phyloP scores from a whole-genome alignment of 1,140 invertebrate genomes.

The Listronotus bonariensis region DNA sequence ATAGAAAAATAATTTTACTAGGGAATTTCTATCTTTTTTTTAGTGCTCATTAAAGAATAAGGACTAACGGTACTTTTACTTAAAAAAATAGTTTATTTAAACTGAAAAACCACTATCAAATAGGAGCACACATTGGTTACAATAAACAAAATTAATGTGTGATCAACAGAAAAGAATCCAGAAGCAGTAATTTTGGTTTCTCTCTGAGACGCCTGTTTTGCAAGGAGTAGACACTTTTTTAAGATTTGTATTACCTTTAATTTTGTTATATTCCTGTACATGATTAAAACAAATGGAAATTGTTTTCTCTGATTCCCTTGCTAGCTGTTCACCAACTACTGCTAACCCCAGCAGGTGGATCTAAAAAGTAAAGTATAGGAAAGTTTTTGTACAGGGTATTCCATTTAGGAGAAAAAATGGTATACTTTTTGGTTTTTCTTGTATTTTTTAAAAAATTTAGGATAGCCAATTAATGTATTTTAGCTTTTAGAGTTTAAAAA shows the following conservation, averaged over 20 bases:
- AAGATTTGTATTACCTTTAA: background rate
- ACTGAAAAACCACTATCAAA: constrained; percentile 14
- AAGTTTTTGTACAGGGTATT: no score
- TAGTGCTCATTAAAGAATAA: no score
- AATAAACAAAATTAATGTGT: constrained; percentile 19
- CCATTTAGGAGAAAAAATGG: no score
- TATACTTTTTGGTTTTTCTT: no score
- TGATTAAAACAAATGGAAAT: constrained; percentile 8
- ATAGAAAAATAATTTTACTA: no score
- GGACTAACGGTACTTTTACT: no score
- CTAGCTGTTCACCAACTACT: constrained; percentile 7
- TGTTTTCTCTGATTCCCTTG: constrained; percentile 6
- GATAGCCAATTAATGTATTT: no score
- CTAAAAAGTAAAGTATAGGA: no score
- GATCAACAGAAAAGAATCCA: constrained; percentile 24
- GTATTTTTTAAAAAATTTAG: no score
- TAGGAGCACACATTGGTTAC: constrained; percentile 11
- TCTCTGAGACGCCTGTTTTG: constrained; percentile 18
- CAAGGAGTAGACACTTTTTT: constrained; percentile 4
- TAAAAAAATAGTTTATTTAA: no score
- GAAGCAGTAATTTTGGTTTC: constrained; percentile 14
- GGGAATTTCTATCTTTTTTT: no score
- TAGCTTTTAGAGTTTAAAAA: no score
- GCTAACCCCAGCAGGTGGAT: constrained; percentile 9
- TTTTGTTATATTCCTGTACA: background rate